These are phyloP conservation scores for Heliopora coerulea DNA, from an alignment of 92 coral and sea anemone species.

Conservation along the genomic window DNA sequence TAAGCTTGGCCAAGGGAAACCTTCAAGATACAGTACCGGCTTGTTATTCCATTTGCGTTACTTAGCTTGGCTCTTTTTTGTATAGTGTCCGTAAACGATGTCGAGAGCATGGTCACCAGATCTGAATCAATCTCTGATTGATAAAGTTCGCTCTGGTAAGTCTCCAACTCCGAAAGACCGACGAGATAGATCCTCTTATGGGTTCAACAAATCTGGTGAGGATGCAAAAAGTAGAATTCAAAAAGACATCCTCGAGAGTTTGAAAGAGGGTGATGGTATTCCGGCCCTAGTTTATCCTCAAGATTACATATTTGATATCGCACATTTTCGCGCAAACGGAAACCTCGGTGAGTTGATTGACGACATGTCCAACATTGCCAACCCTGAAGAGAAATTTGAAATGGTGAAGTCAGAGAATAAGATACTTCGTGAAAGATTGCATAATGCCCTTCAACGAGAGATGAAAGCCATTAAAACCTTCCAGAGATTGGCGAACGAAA, in stretches of 20 bases:
- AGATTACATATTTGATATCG: conserved; percentile 43
- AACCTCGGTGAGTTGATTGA: conserved; percentile 41
- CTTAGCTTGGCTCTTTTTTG: background rate
- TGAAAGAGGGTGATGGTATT: conserved; percentile 37
- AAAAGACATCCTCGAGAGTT: conserved; percentile 37
- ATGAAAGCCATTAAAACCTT: conserved; percentile 97
- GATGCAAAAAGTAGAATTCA: conserved; percentile 32
- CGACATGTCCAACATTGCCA: conserved; percentile 37
- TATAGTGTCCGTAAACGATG: conserved; percentile 26
- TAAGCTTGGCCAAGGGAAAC: too few relatives aligned
- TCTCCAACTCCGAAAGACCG: conserved; percentile 39
- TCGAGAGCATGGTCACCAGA: conserved; percentile 22
- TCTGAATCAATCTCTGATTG: conserved; percentile 16
- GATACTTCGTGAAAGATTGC: conserved; percentile 89
- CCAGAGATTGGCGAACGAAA: conserved; percentile 89
- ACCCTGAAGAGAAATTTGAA: conserved; percentile 47
- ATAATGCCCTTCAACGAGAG: conserved; percentile 94
- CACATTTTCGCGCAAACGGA: conserved; percentile 40
- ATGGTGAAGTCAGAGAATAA: conserved; percentile 91
- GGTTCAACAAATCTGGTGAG: conserved; percentile 20
- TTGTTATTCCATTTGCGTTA: too few relatives aligned
- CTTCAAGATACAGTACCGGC: too few relatives aligned
- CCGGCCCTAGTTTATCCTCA: conserved; percentile 34
- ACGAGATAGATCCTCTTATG: conserved; percentile 23
- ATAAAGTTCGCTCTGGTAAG: conserved; percentile 29